Evolutionary conservation across 1,140 invertebrate genomes (phyloP).

Genomic region (Chelonus insularis): DNA sequence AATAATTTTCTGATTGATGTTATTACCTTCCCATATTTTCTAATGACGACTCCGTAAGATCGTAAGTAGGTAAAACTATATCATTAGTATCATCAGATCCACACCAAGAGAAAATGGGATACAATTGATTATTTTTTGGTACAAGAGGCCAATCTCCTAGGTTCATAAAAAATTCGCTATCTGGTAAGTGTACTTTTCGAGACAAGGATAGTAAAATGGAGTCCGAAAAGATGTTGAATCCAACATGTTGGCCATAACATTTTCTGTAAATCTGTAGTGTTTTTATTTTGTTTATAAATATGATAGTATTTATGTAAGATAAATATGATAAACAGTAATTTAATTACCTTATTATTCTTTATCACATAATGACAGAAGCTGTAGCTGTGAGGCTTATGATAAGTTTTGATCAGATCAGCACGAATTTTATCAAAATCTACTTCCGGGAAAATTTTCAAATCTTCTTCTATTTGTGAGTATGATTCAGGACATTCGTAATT

Average conservation of each 20-base stretch:
- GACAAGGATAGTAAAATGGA: constrained; percentile 81
- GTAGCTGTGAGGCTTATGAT: constrained; percentile 74
- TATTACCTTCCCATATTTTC: constrained; percentile 86
- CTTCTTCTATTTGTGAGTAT: constrained; percentile 74
- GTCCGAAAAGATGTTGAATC: constrained; percentile 96
- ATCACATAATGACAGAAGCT: constrained; percentile 92
- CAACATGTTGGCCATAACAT: constrained; percentile 93
- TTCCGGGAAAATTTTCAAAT: constrained; percentile 71
- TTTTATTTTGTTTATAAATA: constrained; percentile 1
- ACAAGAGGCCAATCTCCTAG: constrained; percentile 94
- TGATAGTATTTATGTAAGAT: not conserved
- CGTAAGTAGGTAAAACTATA: constrained; percentile 94
- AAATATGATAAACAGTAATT: not conserved
- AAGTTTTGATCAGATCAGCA: constrained; percentile 66
- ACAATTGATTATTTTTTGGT: constrained; percentile 61
- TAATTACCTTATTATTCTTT: constrained; percentile 74
- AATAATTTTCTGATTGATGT: not conserved
- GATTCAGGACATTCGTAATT: constrained; percentile 68
- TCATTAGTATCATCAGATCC: constrained; percentile 82
- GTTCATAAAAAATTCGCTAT: constrained; percentile 91
- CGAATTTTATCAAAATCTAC: constrained; percentile 76
- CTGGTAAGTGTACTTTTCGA: constrained; percentile 81
- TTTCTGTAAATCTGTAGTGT: constrained; percentile 71
- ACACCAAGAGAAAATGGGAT: constrained; percentile 97
- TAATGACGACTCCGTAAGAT: constrained; percentile 87